Evolutionary conservation across 2,888 invertebrate species (phyloP), one percentile per base, ranked within the genome.

Genomic region (Synergus itoensis): DNA sequence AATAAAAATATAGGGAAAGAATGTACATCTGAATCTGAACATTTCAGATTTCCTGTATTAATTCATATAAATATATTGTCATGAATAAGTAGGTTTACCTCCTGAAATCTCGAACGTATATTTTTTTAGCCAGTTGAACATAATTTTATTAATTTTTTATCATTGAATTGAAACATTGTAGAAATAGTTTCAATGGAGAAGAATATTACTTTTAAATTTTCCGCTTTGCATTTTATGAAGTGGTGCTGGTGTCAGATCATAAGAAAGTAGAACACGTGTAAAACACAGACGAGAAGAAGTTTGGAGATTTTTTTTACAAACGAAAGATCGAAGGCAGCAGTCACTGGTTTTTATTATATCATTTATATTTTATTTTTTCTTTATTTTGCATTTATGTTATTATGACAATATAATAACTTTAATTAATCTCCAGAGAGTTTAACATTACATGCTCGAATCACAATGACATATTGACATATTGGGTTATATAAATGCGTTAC

Each of bases 1-100:
- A 84, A 81, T 80, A 84, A 85, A 57, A 8, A 63, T 63, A 63
- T 63, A 45, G 60, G 76, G 60, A 36, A 21, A 63, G 63, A 63
- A 14, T 63, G 36, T 16, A 63, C 63, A 63, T 12, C 28, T 36
- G 36, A 63, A 63, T 12, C 28, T 36, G 36, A 63, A 36, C 14
- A 21, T 36, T 28, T 63, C 36, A 63, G 28, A n/a, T n/a, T n/a
- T 48, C 1, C 9, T n/a, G 18, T 65, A 18, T 65, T 41, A 41
- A 65, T 41, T 65, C n/a, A 65, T 65, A 41, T 1, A 65, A 65
- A 65, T 43, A 65, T 43, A 41, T 40, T 65, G 9, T n/a, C 28
- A 16, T 28, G 3, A 28, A 28, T 36, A 40, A 9, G 41, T 64
- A 40, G n/a, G 36, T 64, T 64, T n/a, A 64, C 40, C 64, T 64